Conservation (phyloP, 2,113 vertebrate species). For the Clarias magur region DNA sequence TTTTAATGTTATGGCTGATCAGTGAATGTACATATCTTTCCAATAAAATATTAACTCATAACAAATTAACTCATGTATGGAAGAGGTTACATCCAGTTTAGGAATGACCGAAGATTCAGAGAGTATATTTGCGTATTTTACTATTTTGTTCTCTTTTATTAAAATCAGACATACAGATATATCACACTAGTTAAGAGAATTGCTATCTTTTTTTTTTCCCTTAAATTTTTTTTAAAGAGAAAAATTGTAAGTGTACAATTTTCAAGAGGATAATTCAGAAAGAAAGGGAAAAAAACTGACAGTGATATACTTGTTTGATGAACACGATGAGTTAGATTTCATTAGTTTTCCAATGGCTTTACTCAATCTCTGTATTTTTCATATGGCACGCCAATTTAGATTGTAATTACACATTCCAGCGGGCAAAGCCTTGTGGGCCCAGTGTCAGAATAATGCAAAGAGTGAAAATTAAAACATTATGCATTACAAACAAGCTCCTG, state of each 20-base stretch:
- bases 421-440: conserved; percentile 34
- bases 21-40: no score
- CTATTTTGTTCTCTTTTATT: neutral
- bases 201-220: neutral
- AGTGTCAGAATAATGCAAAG: conserved; percentile 42
- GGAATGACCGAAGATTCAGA: neutral
- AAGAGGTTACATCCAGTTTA: neutral
- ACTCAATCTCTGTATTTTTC: conserved; percentile 1
- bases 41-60: no score
- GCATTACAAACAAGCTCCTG: conserved; percentile 33
- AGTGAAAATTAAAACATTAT: conserved; percentile 35
- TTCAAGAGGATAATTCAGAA: neutral
- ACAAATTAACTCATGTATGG: neutral
- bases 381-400: conserved; percentile 20
- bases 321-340: conserved; percentile 20
- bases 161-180: neutral
- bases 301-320: conserved; percentile 20
- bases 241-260: neutral
- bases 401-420: conserved; percentile 37
- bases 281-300: neutral
- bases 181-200: neutral
- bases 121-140: neutral
- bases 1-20: no score
- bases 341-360: conserved; percentile 21
- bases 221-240: neutral